These are phyloP conservation scores for Cosmia trapezina DNA, from an alignment of 2,888 invertebrate species.

Conservation along the genomic window DNA sequence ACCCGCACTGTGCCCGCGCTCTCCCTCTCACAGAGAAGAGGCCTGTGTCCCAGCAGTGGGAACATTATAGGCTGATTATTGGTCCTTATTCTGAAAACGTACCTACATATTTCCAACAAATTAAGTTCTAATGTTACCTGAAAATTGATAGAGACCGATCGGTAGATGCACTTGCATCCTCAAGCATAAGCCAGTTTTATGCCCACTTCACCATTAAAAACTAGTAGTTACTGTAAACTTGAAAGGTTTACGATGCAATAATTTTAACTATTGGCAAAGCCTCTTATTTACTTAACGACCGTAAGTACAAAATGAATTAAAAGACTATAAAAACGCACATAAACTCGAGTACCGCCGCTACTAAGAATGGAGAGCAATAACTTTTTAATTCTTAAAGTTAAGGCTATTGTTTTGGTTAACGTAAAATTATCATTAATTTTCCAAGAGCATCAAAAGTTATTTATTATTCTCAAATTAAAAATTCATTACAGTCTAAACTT, in stretches of 20 bases:
- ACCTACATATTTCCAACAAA: too few relatives aligned
- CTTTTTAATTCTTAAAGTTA: constrained; percentile 34
- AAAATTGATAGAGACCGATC: neutral
- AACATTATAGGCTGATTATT: too few relatives aligned
- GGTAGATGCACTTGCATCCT: neutral
- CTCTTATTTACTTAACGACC: constrained; percentile 52
- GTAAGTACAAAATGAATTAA: constrained; percentile 53
- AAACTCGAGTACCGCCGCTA: constrained; percentile 36
- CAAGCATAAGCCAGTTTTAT: constrained; percentile 11
- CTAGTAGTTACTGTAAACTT: constrained; percentile 9
- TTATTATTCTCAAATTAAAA: neutral
- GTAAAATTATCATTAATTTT: neutral
- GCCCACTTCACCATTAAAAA: constrained; percentile 25
- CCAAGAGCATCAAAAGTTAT: neutral
- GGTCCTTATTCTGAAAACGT: too few relatives aligned
- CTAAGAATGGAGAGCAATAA: constrained; percentile 9
- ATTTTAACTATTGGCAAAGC: constrained; percentile 49
- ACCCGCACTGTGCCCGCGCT: too few relatives aligned
- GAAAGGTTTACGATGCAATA: constrained; percentile 38
- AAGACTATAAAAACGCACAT: constrained; percentile 43
- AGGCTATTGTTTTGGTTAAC: neutral
- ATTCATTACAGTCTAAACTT: neutral
- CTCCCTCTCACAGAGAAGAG: too few relatives aligned
- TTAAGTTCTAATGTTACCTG: too few relatives aligned
- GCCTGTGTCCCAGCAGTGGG: too few relatives aligned